These are phyloP conservation scores for Rhynchophorus ferrugineus DNA, from an alignment of 1,140 invertebrate genomes.

Conservation along the genomic window DNA sequence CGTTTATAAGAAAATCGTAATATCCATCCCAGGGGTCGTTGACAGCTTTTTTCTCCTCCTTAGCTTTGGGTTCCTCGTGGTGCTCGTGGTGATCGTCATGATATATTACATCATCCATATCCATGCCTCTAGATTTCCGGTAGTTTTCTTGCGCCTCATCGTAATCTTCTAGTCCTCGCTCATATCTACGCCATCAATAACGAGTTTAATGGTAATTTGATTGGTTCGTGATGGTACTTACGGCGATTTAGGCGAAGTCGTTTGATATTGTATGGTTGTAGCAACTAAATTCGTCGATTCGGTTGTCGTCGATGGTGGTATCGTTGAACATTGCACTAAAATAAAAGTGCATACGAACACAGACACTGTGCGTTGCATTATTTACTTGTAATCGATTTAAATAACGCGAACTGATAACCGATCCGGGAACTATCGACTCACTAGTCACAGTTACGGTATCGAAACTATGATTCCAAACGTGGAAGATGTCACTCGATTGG, in stretches of 20 bases:
- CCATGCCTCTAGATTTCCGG: slow-evolving; percentile 34
- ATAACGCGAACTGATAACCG: slow-evolving; percentile 17
- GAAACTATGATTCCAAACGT: slow-evolving; percentile 14
- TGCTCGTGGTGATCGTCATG: slow-evolving; percentile 35
- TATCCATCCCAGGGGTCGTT: slow-evolving; percentile 65
- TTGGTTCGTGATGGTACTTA: too few relatives aligned
- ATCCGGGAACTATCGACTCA: too few relatives aligned
- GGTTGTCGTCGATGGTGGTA: slow-evolving; percentile 10
- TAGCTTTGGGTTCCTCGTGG: slow-evolving; percentile 31
- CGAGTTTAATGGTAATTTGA: too few relatives aligned
- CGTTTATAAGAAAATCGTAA: slow-evolving; percentile 77
- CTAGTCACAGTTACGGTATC: slow-evolving; percentile 10
- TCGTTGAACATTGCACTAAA: slow-evolving; percentile 6
- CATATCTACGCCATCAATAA: slow-evolving; percentile 31
- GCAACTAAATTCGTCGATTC: slow-evolving; percentile 12
- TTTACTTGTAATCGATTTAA: background rate
- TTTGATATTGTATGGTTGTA: slow-evolving; percentile 10
- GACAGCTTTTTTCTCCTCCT: slow-evolving; percentile 43
- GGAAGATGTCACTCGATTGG: slow-evolving; percentile 15
- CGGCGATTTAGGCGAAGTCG: slow-evolving; percentile 20
- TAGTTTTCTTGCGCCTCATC: slow-evolving; percentile 29
- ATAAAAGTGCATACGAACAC: slow-evolving; percentile 14
- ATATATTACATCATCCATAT: slow-evolving; percentile 25
- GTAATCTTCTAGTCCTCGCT: slow-evolving; percentile 34
- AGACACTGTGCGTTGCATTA: slow-evolving; percentile 11